Percentiles rank a stretch among this genome's conserved stretches.
Conservation (phyloP, 2,888 invertebrate genomes). For the Lepidocyrtoides sp. region DNA sequence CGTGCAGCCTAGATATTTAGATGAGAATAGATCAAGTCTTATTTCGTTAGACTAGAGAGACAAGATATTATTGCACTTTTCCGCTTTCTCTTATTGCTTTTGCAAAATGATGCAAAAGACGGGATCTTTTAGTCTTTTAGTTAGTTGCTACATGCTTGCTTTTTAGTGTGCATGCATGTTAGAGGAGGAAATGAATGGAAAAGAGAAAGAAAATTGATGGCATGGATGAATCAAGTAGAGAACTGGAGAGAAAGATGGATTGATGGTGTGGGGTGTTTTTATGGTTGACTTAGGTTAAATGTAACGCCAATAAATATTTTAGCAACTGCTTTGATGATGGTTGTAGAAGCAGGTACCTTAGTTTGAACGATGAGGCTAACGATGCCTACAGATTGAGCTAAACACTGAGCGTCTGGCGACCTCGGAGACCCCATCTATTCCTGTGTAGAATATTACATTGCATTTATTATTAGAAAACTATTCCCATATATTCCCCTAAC, state of each 20-base stretch:
- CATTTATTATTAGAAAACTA: background rate
- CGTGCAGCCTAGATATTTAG: conserved; percentile 11
- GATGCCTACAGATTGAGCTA: background rate
- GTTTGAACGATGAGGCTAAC: no score
- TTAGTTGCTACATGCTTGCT: no score
- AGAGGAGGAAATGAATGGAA: background rate
- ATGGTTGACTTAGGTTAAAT: background rate
- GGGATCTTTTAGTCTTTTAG: conserved; percentile 5
- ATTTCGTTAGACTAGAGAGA: background rate
- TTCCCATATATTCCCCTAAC: background rate
- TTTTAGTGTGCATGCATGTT: no score
- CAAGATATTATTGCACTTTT: background rate
- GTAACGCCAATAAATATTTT: background rate
- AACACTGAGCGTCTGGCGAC: background rate
- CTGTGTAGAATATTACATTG: background rate
- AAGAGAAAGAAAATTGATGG: conserved; percentile 19
- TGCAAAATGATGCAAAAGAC: background rate
- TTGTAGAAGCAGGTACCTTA: no score
- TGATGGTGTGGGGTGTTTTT: background rate
- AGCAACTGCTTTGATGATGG: no score
- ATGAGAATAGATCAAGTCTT: conserved; percentile 11
- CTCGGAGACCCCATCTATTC: background rate
- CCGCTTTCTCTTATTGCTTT: conserved; percentile 9
- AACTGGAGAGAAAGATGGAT: conserved; percentile 36
- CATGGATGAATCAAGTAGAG: conserved; percentile 12